Evolutionary conservation across 2,113 vertebrate species (phyloP), one percentile per base, ranked within the genome.

Genomic region (Eira barbara): DNA sequence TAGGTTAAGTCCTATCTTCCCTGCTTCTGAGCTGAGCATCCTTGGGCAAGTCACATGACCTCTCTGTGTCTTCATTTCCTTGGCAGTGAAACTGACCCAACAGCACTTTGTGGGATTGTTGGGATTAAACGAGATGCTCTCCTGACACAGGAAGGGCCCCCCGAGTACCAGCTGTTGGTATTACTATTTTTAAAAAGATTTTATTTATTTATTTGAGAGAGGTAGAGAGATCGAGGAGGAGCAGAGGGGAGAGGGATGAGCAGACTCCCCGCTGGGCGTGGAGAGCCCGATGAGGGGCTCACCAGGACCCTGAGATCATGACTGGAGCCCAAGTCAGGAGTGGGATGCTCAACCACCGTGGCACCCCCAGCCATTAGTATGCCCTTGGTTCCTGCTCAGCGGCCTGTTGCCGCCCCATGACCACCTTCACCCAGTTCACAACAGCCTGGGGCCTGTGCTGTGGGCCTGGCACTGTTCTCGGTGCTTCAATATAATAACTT

Each of bases 361-460:
- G 15, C 6, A 3, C 67, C 34, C 17, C 34, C 67, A 36, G n/a
- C 67, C 63, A 11, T 23, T 1, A 74, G 39, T 39, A 4, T 0
- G 25, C n/a, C 61, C 36, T 29, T 29, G 29, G 74, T 4, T 39
- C 59, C 42, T 12, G 36, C 39, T 73, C 47, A 17, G 57, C 39
- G 7, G 57, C 45, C 39, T 4, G 5, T 47, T 45, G 14, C 0
- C 2, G 5, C 20, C 45, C 39, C 11, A 0, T 0, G 1, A 47
- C 18, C 6, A 4, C 49, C 0, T 29, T 59, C 52, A 27, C 45
- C 78, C 9, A 6, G 73, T 78, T 63, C 42, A 2, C 39, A 36
- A 6, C 34, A 61, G 52, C 79, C 7, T 2, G 1, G 69, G 21
- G 73, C 13, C 1, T 0, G 20, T 1, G 78, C 34, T 4, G 73